phyloP scores from a whole-genome alignment of 2,888 invertebrate species.

The Agonopterix heracliana region DNA sequence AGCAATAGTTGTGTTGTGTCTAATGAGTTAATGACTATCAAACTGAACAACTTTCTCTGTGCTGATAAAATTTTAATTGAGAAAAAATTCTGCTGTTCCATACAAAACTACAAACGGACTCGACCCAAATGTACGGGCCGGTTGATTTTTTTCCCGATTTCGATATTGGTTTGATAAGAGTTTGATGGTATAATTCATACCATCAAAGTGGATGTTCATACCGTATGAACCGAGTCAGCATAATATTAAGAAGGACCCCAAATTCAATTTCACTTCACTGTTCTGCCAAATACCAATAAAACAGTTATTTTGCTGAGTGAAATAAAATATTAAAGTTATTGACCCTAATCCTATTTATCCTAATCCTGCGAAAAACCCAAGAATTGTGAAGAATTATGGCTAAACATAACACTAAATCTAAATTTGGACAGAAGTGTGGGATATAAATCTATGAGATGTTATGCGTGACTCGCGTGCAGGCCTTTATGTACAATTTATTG shows the following conservation, averaged over 20 bases:
- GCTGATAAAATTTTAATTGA: no score
- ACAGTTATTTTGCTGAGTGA: slow-evolving; percentile 3
- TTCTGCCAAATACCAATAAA: neutral
- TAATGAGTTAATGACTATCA: no score
- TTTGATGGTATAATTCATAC: no score
- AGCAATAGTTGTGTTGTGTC: no score
- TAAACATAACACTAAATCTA: slow-evolving; percentile 71
- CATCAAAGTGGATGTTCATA: no score
- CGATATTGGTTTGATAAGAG: no score
- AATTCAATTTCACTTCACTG: neutral
- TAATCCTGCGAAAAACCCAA: slow-evolving; percentile 37
- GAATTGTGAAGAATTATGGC: slow-evolving; percentile 47
- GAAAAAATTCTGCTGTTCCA: no score
- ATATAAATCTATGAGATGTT: slow-evolving; percentile 71
- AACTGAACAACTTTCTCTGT: no score
- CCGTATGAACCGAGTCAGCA: no score
- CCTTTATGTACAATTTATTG: slow-evolving; percentile 69
- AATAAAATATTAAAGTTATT: slow-evolving; percentile 10
- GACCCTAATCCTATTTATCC: slow-evolving; percentile 26
- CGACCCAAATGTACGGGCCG: no score
- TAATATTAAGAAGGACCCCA: neutral
- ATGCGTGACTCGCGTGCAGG: slow-evolving; percentile 68
- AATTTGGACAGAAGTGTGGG: slow-evolving; percentile 72
- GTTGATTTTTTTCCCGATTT: no score
- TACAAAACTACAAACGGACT: no score